Evolutionary conservation across 2,888 invertebrate genomes (phyloP).

Genomic region (Luffia ferchaultella): DNA sequence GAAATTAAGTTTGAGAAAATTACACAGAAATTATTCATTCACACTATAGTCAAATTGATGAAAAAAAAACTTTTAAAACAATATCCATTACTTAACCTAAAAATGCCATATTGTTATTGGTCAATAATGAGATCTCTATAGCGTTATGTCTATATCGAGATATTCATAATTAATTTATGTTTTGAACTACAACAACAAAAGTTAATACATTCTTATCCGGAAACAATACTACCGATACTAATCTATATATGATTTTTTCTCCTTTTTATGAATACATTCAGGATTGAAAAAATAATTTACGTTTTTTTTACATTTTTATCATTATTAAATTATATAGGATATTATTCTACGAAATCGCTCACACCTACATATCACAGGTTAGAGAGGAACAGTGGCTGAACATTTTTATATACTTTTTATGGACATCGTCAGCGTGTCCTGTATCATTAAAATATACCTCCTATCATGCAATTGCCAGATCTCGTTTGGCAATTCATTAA

Average conservation of each 20-base stretch:
- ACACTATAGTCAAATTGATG: conserved; percentile 26
- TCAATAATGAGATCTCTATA: conserved; percentile 64
- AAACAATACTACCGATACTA: conserved; percentile 50
- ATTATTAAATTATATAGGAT: neutral
- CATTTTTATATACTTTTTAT: too few species aligned
- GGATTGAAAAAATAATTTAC: conserved; percentile 26
- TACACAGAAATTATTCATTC: conserved; percentile 20
- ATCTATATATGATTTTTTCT: conserved; percentile 31
- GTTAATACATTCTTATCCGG: conserved; percentile 22
- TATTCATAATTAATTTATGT: conserved; percentile 32
- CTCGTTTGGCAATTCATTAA: too few species aligned
- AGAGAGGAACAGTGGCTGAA: conserved; percentile 19
- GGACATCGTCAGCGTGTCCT: too few species aligned
- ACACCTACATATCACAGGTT: conserved; percentile 11
- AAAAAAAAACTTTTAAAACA: conserved; percentile 34
- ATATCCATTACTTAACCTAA: conserved; percentile 52
- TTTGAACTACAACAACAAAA: conserved; percentile 18
- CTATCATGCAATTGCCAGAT: too few species aligned
- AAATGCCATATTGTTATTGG: conserved; percentile 66
- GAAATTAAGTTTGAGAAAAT: conserved; percentile 29
- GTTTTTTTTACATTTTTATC: conserved; percentile 5
- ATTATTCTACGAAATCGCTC: conserved; percentile 1
- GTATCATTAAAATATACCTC: too few species aligned
- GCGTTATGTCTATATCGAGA: conserved; percentile 49
- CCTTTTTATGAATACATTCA: conserved; percentile 32